Evolutionary conservation across 2,888 invertebrate species (phyloP), one percentile per base, ranked within the genome.

Genomic region (Calameuta idolon): DNA sequence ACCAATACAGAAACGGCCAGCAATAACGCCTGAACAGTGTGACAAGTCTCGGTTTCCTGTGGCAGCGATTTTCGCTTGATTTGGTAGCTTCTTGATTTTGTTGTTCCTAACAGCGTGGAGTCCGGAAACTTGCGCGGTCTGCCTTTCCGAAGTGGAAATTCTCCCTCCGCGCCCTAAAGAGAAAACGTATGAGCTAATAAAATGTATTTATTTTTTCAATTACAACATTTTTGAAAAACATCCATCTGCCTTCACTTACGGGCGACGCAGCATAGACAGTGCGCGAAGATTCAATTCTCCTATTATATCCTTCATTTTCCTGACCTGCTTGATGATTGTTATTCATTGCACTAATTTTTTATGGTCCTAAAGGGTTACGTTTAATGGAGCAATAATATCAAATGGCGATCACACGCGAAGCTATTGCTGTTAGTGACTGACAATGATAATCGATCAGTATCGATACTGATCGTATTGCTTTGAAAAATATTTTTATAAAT

Each of bases 11-110:
- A 85, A 55, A 76, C 30, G 35, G 85, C 84, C 73, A 89, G 55
- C 30, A 87, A 55, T 15, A 83, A 74, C 76, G 86, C 83, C 69
- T 85, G 87, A 78, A 82, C 76, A 79, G 81, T 85, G 74, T 84
- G 71, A 76, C 83, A 83, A 77, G 81, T 77, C 76, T 89, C 85
- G 33, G 83, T 82, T 31, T 81, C 78, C 34, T 71, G 33, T n/a
- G 71, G 71, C 12, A 31, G 71, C 12, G 31, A 34, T 34, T 71
- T 71, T 34, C 23, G 23, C 55, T 55, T 55, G 23, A 55, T 2
- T 23, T 55, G 55, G 9, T 55, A 55, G 55, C 55, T 9, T 55
- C 55, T 55, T 23, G 55, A 55, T 23, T 23, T 55, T 23, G 23
- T 55, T 9, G 23, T 23, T 23, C 9, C 55, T 9, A 23, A 55